These are phyloP conservation scores for Eugnorisma glareosa DNA, from an alignment of 2,888 invertebrate species.

Conservation along the genomic window DNA sequence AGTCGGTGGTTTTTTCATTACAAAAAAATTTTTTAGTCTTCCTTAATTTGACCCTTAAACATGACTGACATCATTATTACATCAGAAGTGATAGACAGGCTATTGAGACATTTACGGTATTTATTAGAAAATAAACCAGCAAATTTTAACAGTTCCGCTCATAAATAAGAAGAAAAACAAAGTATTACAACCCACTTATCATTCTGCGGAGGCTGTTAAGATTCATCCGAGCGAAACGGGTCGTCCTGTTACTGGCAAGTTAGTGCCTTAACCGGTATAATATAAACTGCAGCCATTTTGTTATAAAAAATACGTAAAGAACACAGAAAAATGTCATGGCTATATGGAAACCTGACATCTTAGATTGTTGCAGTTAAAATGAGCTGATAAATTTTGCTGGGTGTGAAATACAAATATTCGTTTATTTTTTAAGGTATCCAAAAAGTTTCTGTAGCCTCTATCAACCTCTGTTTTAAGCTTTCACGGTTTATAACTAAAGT, in stretches of 20 bases:
- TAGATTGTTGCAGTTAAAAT: not conserved
- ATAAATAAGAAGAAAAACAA: slow-evolving; percentile 30
- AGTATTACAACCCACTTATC: slow-evolving; percentile 28
- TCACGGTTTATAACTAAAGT: no score
- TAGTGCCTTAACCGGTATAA: not conserved
- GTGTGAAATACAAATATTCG: no score
- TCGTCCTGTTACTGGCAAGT: slow-evolving; percentile 32
- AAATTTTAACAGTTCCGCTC: not conserved
- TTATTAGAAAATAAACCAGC: slow-evolving; percentile 4
- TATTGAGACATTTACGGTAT: not conserved
- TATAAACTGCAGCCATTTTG: slow-evolving; percentile 42
- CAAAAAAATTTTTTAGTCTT: no score
- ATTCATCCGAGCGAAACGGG: slow-evolving; percentile 39
- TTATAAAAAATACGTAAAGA: slow-evolving; percentile 21
- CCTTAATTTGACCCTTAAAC: not conserved
- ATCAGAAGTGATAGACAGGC: not conserved
- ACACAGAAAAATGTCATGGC: slow-evolving; percentile 15
- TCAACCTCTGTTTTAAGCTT: no score
- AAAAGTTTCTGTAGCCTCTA: no score
- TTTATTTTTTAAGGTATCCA: no score
- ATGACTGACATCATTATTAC: not conserved
- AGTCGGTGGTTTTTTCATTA: no score
- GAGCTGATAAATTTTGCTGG: not conserved
- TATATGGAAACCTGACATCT: not conserved
- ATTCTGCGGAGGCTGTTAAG: slow-evolving; percentile 31